Evolutionary conservation across 2,888 invertebrate species (phyloP), one percentile per base, ranked within the genome.

Genomic region (Eupeodes latifasciatus): DNA sequence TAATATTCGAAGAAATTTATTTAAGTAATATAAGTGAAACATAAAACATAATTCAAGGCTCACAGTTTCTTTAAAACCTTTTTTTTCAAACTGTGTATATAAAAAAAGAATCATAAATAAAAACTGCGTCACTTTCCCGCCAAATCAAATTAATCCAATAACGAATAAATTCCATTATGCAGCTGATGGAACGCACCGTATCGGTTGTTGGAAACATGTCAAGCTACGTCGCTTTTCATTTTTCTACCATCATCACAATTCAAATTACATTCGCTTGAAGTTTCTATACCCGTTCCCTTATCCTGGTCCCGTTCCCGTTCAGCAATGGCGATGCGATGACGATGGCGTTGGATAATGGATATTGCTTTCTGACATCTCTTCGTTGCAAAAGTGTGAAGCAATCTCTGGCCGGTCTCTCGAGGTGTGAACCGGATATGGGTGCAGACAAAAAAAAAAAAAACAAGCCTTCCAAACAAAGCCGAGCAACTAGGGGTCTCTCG

Each of bases 371-470:
- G 40, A 62, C 74, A 61, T 67, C 66, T 67, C 66, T 16, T 77
- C 77, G 27, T 59, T 81, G 74, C 79, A 72, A 83, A 80, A 84
- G 80, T 84, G 87, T 87, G 80, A 87, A 84, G 67, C 55, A 83
- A 84, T 84, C 78, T 71, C 64, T 69, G 55, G 71, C 61, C 75
- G 80, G 71, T 85, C 59, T 71, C 53, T 74, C 47, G 74, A 88
- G 85, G 88, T 88, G 88, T 88, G 81, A 88, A 88, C 85, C 88
- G 88, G 85, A 88, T 88, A 88, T 85, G 80, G 87, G 84, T 87
- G 87, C 80, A 84, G 53, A 74, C 36, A 77, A 27, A 64, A 81
- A 47, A 77, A 27, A 64, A 81, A 47, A 85, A 85, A 85, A 81
- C 40, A 10, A 81, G 49, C 27, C 66, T 59, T 27, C 69, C 72